phyloP scores from a whole-genome alignment of 2,797 vertebrate genomes.

The Holocentrus rufus region DNA sequence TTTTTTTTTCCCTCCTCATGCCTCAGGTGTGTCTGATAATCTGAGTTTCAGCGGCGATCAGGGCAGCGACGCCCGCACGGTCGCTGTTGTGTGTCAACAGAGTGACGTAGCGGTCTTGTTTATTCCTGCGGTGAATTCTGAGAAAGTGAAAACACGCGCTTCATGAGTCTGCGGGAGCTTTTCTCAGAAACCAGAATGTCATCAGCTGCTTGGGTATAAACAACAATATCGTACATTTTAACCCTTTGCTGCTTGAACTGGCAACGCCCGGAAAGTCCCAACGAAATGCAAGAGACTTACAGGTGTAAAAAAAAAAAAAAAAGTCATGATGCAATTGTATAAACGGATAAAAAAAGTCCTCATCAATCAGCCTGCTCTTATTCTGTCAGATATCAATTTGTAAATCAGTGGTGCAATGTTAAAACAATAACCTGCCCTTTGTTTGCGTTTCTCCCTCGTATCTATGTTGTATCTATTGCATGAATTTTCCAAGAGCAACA shows the following conservation, averaged over 20 bases:
- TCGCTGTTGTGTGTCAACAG: conserved; percentile 64
- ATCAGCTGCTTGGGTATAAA: conserved; percentile 57
- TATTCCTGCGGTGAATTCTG: conserved; percentile 57
- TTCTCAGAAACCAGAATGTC: conserved; percentile 64
- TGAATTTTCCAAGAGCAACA: neutral
- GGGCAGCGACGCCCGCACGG: conserved; percentile 28
- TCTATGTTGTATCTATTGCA: neutral
- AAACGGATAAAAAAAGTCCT: too few relatives aligned
- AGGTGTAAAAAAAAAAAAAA: too few relatives aligned
- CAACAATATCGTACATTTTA: conserved; percentile 25
- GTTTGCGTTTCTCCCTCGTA: neutral
- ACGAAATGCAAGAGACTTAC: too few relatives aligned
- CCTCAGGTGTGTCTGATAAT: too few relatives aligned
- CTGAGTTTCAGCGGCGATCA: too few relatives aligned
- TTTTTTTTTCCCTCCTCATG: too few relatives aligned
- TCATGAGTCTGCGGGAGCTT: conserved; percentile 30
- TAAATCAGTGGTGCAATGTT: too few relatives aligned
- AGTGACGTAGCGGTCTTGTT: conserved; percentile 47
- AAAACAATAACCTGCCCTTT: neutral
- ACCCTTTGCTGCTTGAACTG: neutral
- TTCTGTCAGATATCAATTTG: too few relatives aligned
- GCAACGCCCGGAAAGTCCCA: too few relatives aligned
- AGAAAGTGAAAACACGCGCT: conserved; percentile 27
- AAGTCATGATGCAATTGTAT: too few relatives aligned
- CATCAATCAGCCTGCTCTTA: too few relatives aligned